phyloP scores from a whole-genome alignment of 2,888 invertebrate species.

The Macrosiphum euphorbiae region DNA sequence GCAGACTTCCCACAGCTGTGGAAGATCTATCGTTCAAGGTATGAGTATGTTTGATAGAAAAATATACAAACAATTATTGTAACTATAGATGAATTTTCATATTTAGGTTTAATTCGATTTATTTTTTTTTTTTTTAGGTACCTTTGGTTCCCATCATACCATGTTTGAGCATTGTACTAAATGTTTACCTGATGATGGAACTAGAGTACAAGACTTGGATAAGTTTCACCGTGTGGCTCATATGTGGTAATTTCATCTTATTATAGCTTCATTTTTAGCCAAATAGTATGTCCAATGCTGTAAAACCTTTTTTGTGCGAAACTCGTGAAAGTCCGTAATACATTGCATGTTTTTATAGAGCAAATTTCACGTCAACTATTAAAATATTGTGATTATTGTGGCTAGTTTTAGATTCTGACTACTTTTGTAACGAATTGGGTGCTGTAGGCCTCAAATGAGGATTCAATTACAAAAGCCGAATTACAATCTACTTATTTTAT shows the following conservation, averaged over 20 bases:
- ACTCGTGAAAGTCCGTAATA: background rate
- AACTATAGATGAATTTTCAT: background rate
- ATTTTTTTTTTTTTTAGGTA: conserved; percentile 73
- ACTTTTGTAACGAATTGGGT: background rate
- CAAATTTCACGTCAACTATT: too few species aligned
- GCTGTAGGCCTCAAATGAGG: background rate
- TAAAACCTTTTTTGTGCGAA: background rate
- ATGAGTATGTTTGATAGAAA: background rate
- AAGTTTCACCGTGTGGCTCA: conserved; percentile 87
- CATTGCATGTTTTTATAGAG: too few species aligned
- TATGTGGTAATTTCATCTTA: conserved; percentile 75
- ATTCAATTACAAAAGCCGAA: background rate
- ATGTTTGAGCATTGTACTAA: conserved; percentile 86
- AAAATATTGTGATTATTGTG: too few species aligned
- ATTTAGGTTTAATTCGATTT: background rate
- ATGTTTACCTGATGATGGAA: conserved; percentile 92
- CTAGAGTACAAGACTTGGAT: conserved; percentile 89
- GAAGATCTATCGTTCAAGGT: conserved; percentile 81
- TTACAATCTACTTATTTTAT: too few species aligned
- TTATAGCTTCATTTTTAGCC: background rate
- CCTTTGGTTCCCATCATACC: conserved; percentile 89
- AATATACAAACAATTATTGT: background rate
- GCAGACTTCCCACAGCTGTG: conserved; percentile 78
- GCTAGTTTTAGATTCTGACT: background rate
- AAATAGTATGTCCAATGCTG: background rate